Evolutionary conservation across 2,113 vertebrate species (phyloP), one percentile per base, ranked within the genome.

Genomic region (Cairina moschata): DNA sequence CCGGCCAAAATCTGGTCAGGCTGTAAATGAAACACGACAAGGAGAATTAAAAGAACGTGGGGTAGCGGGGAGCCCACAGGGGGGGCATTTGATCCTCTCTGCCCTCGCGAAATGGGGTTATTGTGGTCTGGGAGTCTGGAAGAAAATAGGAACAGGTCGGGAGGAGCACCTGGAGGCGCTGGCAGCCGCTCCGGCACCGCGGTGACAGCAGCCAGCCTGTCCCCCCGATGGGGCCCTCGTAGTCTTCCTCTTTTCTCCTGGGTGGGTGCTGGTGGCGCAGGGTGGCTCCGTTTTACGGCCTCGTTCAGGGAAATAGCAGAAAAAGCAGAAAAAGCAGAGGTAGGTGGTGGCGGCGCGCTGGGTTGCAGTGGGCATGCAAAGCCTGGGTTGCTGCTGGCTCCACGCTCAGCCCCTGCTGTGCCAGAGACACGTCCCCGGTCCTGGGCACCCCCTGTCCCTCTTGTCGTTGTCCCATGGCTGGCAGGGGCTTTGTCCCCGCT

Each of bases 111-210:
- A 88, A 59, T 3, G 28, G 36, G 62, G 32, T 13, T 36, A 3
- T 38, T 1, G 1, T 0, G 8, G 63, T 68, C 23, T 16, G 72
- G 59, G 62, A 34, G 28, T 2, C 17, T 11, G 1, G 80, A 22
- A 7, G 36, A 60, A 1, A 18, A 55, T 16, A 20, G 56, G 46
- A 71, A 48, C 29, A 11, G 63, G 78, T 52, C 23, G 48, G 7
- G 4, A 5, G 68, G 72, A 48, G 40, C 4, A 23, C 7, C 4
- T 2, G 2, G 2, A 1, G 63, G 34, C 8, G 1, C 8, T 6
- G 34, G 40, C 40, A 42, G 34, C 69, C 59, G 59, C 58, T 58
- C 36, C 1, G 2, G 31, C 4, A 1, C 8, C 1, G 1, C 4
- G 1, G 34, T 2, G 5, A 5, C 54, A 3, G 40, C 44, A 38